A percentile compares a stretch with the other conserved stretches of the same genome.
phyloP scores from a whole-genome alignment of 2,888 invertebrate genomes.

The Elaeidobius kamerunicus region DNA sequence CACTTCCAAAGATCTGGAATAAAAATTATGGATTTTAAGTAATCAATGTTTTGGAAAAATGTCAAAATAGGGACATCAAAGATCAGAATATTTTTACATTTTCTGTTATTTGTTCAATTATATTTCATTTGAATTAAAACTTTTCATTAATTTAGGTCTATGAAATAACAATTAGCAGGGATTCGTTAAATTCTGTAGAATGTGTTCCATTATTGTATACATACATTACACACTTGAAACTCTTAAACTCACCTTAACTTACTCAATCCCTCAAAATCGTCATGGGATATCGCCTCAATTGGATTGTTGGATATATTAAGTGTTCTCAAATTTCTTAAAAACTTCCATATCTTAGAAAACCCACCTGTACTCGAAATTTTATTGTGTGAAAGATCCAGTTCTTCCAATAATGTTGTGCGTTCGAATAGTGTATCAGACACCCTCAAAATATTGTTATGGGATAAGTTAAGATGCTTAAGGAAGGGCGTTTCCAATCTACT shows the following conservation, averaged over 20 bases:
- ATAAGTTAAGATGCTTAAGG: slow-evolving; percentile 72
- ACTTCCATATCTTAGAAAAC: slow-evolving; percentile 64
- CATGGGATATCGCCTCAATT: slow-evolving; percentile 71
- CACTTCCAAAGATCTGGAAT: no score
- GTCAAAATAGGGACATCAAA: no score
- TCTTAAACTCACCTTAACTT: slow-evolving; percentile 32
- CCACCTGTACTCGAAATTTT: slow-evolving; percentile 58
- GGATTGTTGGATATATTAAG: slow-evolving; percentile 84
- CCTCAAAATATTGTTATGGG: slow-evolving; percentile 67
- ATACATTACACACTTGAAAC: not conserved
- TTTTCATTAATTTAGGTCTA: no score
- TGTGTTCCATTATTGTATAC: not conserved
- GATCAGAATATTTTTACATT: no score
- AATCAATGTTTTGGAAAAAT: no score
- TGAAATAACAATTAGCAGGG: no score
- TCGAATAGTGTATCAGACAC: slow-evolving; percentile 69
- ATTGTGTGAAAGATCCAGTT: slow-evolving; percentile 75
- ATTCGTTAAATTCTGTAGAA: no score
- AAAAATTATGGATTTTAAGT: no score
- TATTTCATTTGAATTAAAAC: not conserved
- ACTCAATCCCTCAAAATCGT: slow-evolving; percentile 72
- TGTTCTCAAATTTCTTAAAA: slow-evolving; percentile 65
- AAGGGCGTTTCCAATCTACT: slow-evolving; percentile 81
- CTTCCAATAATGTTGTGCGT: slow-evolving; percentile 74
- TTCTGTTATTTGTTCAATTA: no score